phyloP scores from a whole-genome alignment of 2,113 vertebrate genomes.

The Cettia cetti region DNA sequence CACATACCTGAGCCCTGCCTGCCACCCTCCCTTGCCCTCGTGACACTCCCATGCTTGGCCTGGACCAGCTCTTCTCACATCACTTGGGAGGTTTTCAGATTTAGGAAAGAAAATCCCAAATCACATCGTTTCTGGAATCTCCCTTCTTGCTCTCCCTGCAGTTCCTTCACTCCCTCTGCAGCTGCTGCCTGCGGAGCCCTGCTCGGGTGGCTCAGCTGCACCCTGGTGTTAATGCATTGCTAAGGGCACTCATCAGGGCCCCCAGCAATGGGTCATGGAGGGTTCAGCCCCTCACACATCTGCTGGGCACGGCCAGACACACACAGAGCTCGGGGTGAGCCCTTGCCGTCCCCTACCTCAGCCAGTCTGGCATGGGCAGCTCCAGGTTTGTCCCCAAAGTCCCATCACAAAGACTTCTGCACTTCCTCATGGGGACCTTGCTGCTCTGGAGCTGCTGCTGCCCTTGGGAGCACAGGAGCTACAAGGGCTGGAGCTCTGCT shows the following conservation, averaged over 20 bases:
- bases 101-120: background rate
- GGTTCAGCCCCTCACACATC: background rate
- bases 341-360: background rate
- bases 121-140: accelerated
- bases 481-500: background rate
- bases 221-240: background rate
- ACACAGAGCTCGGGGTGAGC: background rate
- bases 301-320: background rate
- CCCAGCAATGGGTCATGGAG: background rate
- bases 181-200: background rate
- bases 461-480: background rate
- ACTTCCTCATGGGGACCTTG: accelerated
- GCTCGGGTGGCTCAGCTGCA: background rate
- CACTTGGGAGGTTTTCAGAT: background rate
- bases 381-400: background rate
- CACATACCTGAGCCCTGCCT: background rate
- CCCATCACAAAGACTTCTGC: background rate
- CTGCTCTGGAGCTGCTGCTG: background rate
- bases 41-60: background rate
- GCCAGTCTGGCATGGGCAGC: background rate
- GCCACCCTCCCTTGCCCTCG: background rate
- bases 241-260: background rate
- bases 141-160: background rate
- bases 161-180: background rate
- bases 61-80: background rate